Evolutionary conservation across 2,113 vertebrate species (phyloP), one percentile per base, ranked within the genome.

Genomic region (Phylloscopus trochilus): DNA sequence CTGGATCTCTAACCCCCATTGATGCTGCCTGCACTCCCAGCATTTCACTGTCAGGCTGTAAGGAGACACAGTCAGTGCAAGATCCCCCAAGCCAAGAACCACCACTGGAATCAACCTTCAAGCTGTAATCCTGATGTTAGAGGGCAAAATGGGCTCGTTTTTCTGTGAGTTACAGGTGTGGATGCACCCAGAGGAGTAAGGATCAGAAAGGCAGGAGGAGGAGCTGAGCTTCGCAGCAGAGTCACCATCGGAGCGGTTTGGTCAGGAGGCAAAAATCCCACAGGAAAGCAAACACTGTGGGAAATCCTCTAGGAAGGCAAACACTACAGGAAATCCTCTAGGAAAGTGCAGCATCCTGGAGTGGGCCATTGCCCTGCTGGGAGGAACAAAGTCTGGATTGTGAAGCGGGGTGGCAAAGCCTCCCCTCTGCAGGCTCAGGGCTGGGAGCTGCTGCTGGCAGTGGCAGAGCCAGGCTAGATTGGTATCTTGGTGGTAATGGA

Each of bases 401-500:
- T 75, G 79, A n/a, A 23, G 56, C 0, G n/a, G 37, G 85, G 88
- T 39, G 47, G 83, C 56, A 56, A 63, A 64, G 30, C 11, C 49
- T 75, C 56, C 20, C 53, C 79, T 67, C 53, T 59, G 67, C 67
- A 70, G 79, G 52, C 60, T 85, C 46, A 69, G 80, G 72, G 68
- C 43, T 35, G 39, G 87, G 43, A 11, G 2, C 30, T 68, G 10
- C 64, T 77, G 90, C 76, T 93, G 86, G 68, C 88, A 95, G 93
- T 47, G 43, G 83, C n/a, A 90, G 27, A n/a, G 75, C 47, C 75
- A 83, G 76, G 10, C 49, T 3, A 90, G 94, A 83, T 78, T 31
- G 41, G 75, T 94, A 92, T 95, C 94, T 60, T 24, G 46, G 35
- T 24, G 24, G 69, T 68, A 82, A 92, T 72, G 79, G 85, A 95